Conservation (phyloP, 2,888 invertebrate genomes). For the Melieria picta region DNA sequence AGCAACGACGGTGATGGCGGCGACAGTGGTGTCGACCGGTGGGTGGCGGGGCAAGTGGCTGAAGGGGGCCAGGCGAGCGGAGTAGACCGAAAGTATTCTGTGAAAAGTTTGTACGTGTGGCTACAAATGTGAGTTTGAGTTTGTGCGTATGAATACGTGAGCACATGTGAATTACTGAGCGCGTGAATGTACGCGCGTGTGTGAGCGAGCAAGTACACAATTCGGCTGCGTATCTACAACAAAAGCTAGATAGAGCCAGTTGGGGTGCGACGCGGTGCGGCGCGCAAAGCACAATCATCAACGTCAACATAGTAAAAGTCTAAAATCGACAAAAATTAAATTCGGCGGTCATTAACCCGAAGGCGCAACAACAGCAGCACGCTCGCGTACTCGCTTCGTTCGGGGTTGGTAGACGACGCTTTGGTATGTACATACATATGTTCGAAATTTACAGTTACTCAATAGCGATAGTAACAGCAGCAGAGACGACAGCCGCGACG, state of each 20-base stretch:
- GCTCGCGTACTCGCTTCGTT: not conserved
- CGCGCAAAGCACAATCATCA: conserved; percentile 26
- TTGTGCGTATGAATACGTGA: conserved; percentile 6
- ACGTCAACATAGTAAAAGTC: conserved; percentile 60
- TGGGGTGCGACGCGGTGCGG: not conserved
- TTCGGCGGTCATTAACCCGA: conserved; percentile 66
- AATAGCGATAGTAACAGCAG: not conserved
- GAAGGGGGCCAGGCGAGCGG: not conserved
- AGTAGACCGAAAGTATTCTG: conserved; percentile 18
- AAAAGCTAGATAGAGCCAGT: too few relatives aligned
- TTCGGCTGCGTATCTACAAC: too few relatives aligned
- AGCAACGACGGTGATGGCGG: not conserved
- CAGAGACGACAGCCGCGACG: not conserved
- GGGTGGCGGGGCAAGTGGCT: too few relatives aligned
- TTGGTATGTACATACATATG: too few relatives aligned
- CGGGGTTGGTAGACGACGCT: too few relatives aligned
- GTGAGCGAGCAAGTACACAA: too few relatives aligned
- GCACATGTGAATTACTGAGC: conserved; percentile 6
- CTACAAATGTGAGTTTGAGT: not conserved
- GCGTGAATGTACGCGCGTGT: not conserved
- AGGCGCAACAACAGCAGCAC: conserved; percentile 38
- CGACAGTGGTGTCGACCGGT: too few relatives aligned
- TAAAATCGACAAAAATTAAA: conserved; percentile 61
- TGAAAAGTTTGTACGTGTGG: conserved; percentile 8
- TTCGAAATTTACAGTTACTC: too few relatives aligned